Evolutionary conservation across 2,888 invertebrate genomes (phyloP).

Genomic region (Caenorhabditis panamensis): DNA sequence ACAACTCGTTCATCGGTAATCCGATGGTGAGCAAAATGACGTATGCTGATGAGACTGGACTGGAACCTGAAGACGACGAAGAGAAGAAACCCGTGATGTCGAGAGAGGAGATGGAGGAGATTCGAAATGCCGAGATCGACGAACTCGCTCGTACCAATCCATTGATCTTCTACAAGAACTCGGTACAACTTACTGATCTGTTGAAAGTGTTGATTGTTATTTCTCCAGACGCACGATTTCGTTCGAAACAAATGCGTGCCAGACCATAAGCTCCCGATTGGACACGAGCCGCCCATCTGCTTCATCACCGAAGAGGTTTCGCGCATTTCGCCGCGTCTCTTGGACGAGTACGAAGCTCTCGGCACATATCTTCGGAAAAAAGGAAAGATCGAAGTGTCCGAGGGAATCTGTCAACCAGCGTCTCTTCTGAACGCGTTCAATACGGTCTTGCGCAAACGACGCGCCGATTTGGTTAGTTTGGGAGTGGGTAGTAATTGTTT

Average conservation of each 20-base stretch:
- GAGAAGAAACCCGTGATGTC: conserved; percentile 9
- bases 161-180: conserved; percentile 56
- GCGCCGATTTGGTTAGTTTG: conserved; percentile 56
- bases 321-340: conserved; percentile 39
- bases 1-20: conserved; percentile 13
- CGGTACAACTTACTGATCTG: too few relatives aligned
- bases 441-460: conserved; percentile 47
- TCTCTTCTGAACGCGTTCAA: conserved; percentile 62
- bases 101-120: conserved; percentile 24
- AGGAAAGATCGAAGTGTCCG: conserved; percentile 63
- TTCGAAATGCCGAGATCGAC: conserved; percentile 47
- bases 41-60: conserved; percentile 2
- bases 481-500: background rate
- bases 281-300: conserved; percentile 47
- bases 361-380: conserved; percentile 53
- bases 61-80: conserved; percentile 44
- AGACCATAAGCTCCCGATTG: conserved; percentile 58
- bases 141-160: conserved; percentile 39
- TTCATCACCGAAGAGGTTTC: conserved; percentile 52
- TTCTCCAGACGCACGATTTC: conserved; percentile 57
- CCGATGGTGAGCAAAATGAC: conserved; percentile 6
- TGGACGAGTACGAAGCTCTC: conserved; percentile 63
- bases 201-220: background rate
- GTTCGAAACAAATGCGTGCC: conserved; percentile 53
- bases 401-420: conserved; percentile 68